Conservation (phyloP, 2,888 invertebrate species). For the Mamestra brassicae region DNA sequence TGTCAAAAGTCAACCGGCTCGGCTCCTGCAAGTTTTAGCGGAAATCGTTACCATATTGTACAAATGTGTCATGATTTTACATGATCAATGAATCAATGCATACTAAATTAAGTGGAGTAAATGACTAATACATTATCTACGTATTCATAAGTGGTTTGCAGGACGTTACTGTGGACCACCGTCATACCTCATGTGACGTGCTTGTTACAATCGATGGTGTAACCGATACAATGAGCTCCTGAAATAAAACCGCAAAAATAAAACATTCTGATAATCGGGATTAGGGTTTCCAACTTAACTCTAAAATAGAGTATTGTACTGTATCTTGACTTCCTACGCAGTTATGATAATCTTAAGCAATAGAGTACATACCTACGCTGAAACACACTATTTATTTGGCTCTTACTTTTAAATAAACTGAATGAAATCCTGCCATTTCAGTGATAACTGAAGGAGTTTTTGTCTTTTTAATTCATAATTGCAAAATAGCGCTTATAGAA, state of each 20-base stretch:
- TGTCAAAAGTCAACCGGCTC: constrained; percentile 76
- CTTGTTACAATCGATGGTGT: constrained; percentile 38
- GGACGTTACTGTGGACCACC: constrained; percentile 40
- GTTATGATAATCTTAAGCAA: too few relatives aligned
- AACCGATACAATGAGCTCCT: constrained; percentile 10
- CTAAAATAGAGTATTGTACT: too few relatives aligned
- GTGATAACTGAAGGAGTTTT: too few relatives aligned
- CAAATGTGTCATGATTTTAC: constrained; percentile 81
- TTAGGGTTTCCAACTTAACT: too few relatives aligned
- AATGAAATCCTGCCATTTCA: too few relatives aligned
- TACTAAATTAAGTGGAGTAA: constrained; percentile 64
- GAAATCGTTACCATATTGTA: constrained; percentile 78
- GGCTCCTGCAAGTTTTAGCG: constrained; percentile 76
- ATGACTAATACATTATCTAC: constrained; percentile 64
- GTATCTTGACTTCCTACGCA: too few relatives aligned
- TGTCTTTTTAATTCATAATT: too few relatives aligned
- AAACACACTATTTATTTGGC: too few relatives aligned
- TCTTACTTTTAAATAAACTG: too few relatives aligned
- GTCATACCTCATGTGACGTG: constrained; percentile 32
- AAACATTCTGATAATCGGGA: background rate
- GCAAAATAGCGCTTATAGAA: too few relatives aligned
- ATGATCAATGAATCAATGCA: constrained; percentile 79
- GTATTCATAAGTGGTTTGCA: constrained; percentile 43
- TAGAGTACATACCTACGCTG: too few relatives aligned
- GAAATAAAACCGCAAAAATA: background rate